Base-by-base conservation (phyloP, 2,113 vertebrate species). In the Dascyllus trimaculatus region DNA sequence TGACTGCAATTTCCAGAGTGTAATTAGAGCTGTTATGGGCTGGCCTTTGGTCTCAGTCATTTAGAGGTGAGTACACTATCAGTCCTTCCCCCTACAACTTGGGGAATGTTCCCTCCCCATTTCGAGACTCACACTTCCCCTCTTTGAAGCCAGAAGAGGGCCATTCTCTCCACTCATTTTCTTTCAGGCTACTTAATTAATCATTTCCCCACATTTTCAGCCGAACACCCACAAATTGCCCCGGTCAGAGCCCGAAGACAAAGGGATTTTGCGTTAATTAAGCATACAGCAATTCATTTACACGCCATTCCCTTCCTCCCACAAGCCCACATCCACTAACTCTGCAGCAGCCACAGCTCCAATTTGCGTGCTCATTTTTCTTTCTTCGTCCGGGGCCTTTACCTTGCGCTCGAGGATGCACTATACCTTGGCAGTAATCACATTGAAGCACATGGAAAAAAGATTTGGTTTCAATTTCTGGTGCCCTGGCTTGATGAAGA, bases 241-340 rank as follows among this genome's bases (percentile, higher is more conserved):
- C 88, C 35, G 81, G 80, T 87, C 87, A 80, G 79, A 88, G 89
- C 88, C 93, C 25, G 78, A 65, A 91, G 91, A 94, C 88, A 92
- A 89, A 92, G 76, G 85, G 81, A 89, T 88, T 94, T 78, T 82
- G 78, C 82, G 88, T 90, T 94, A 92, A 93, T 93, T 90, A 91
- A 86, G 81, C 82, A 63, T 70, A 82, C 85, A 75, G 59, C 87
- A 86, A 88, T 93, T 92, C 86, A 89, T 92, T 93, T 85, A 73
- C 81, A 81, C 70, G 60, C 62, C 54, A 7, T 52, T 48, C 59
- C 59, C 68, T 71, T 58, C 60, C 68, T 66, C 78, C 62, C 76
- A 59, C 84, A 21, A 43, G 11, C 43, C 29, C 64, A 60, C 67
- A 72, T 65, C 56, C 79, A 51, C 75, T 21, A 45, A 62, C 76